Evolutionary conservation across 30 jellyfish, hydroid and myxozoan species (phyloP).

Genomic region (Morbakka virulenta): DNA sequence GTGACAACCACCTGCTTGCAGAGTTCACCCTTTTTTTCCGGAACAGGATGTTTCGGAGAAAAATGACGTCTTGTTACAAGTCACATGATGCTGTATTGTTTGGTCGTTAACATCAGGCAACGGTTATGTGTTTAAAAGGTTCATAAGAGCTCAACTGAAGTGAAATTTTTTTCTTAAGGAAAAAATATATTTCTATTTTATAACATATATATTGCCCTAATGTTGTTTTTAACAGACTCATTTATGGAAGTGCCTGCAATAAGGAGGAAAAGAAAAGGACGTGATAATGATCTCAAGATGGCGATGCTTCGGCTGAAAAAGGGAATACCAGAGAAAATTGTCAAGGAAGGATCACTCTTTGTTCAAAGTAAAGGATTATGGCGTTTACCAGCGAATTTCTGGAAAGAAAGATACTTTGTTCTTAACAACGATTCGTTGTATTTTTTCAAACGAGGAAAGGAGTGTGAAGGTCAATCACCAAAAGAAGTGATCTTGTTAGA

Average conservation of each 20-base stretch:
- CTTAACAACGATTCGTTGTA: neutral
- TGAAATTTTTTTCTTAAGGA: no score
- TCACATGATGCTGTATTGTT: no score
- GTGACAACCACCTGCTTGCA: no score
- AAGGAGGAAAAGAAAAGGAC: neutral
- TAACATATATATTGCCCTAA: no score
- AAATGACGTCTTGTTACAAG: no score
- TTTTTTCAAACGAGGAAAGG: neutral
- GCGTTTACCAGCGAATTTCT: neutral
- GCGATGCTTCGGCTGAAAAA: neutral
- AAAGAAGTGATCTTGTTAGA: neutral
- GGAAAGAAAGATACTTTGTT: neutral
- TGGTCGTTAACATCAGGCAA: no score
- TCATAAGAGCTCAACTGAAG: no score
- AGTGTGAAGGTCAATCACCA: neutral
- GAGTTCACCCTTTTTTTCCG: no score
- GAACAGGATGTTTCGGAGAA: no score
- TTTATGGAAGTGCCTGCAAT: neutral
- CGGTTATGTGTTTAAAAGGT: no score
- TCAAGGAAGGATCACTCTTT: neutral
- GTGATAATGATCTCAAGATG: neutral
- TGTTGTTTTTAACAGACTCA: neutral
- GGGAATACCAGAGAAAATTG: neutral
- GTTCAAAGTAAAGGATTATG: neutral
- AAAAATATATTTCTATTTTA: no score